These are phyloP conservation scores for Sesia bembeciformis DNA, from an alignment of 2,888 invertebrate species.

Conservation along the genomic window DNA sequence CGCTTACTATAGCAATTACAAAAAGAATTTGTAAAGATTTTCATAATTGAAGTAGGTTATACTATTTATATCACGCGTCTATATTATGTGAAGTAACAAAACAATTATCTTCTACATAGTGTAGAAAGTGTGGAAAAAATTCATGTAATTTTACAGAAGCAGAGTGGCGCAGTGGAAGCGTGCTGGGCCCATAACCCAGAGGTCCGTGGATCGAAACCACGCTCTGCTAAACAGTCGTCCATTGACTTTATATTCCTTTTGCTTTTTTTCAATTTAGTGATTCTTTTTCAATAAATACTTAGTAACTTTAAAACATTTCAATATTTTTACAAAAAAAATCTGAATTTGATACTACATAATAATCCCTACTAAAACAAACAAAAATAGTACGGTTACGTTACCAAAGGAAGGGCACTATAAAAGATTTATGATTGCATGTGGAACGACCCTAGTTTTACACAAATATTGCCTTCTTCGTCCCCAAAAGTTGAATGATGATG, in stretches of 20 bases:
- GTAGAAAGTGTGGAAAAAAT: neutral
- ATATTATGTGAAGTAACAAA: neutral
- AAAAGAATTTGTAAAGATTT: no score
- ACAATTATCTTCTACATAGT: neutral
- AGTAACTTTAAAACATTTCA: no score
- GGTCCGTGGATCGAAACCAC: conserved; percentile 91
- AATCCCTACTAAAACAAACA: no score
- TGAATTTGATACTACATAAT: no score
- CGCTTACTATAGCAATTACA: no score
- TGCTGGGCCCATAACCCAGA: conserved; percentile 87
- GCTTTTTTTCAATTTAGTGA: neutral
- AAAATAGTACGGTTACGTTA: conserved; percentile 4
- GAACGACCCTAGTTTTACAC: conserved; percentile 28
- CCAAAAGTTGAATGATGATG: conserved; percentile 40
- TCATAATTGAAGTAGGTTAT: no score
- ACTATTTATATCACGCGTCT: neutral
- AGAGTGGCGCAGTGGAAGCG: conserved; percentile 84
- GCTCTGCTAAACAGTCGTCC: conserved; percentile 69
- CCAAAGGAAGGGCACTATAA: conserved; percentile 10
- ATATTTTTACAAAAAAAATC: no score
- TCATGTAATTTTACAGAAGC: conserved; percentile 32
- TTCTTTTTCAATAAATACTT: no score
- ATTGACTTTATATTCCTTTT: neutral
- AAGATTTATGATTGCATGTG: conserved; percentile 26
- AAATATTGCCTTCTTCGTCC: conserved; percentile 34